Base-by-base conservation (phyloP, 1,140 invertebrate genomes). In the Bombus turneri region DNA sequence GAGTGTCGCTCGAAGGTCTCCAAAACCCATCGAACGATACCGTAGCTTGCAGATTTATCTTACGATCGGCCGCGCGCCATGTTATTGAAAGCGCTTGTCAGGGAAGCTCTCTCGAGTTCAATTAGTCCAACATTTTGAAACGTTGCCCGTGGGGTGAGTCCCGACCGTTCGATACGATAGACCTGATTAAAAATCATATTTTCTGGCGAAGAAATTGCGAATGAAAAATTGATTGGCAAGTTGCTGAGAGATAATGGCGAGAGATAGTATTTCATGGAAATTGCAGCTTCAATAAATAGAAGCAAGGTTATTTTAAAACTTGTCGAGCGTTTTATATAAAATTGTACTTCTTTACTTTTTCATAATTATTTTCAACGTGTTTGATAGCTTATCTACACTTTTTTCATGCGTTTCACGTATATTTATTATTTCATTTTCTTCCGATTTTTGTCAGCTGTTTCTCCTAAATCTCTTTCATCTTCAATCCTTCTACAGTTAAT, bases 61-160 rank as follows among this genome's bases (percentile, higher is more conserved):
- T 15, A 31, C 68, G 53, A 69, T 62, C n/a, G 80, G 37, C 25
- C n/a, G 43, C 10, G 22, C 43, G 66, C 37, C 69, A 13, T 43
- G 69, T 81, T 62, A 74, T 64, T 82, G 69, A 82, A 82, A 62
- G 39, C 53, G 37, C 37, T 43, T 41, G 69, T 81, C 80, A 57
- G 28, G 15, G 6, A 43, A 57, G n/a, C 22, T 74, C 39, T 34
- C 69, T 31, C 53, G 39, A 64, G 53, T 34, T 82, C 80, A 72
- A 82, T 82, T 82, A 82, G 39, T 41, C 22, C n/a, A 64, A 43
- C 53, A 39, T 59, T 73, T 81, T 34, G 53, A 81, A 62, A 41
- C 28, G 43, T 10, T 8, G 13, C 3, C 43, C 4, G 68, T 53
- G n/a, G 37, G 59, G 3, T 39, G n/a, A 5, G 18, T 3, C 41